phyloP scores from a whole-genome alignment of 2,888 invertebrate genomes.

The Drosophila diplacantha region DNA sequence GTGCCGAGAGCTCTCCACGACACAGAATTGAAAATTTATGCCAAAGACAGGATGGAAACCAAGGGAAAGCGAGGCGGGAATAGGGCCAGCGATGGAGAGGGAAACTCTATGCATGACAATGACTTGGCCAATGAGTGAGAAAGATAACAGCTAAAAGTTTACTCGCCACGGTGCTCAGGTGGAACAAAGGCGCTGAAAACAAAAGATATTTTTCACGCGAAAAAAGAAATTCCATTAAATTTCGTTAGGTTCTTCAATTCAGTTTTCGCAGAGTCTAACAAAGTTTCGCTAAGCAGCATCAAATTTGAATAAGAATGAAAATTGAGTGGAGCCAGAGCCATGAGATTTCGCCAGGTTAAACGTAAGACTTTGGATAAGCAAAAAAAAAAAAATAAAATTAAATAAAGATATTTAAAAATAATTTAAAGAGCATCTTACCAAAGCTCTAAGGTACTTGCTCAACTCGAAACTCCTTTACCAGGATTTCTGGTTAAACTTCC shows the following conservation, averaged over 20 bases:
- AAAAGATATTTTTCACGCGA: constrained; percentile 32
- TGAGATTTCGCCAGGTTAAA: background rate
- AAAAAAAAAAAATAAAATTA: no score
- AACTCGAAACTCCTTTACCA: background rate
- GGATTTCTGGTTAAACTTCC: background rate
- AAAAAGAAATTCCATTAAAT: constrained; percentile 28
- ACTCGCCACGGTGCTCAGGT: constrained; percentile 21
- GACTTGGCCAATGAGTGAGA: constrained; percentile 42
- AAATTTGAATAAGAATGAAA: constrained; percentile 27
- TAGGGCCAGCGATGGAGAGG: background rate
- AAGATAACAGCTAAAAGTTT: constrained; percentile 35
- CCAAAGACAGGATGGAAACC: constrained; percentile 14
- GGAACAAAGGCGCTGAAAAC: constrained; percentile 33
- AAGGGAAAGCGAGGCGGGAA: constrained; percentile 3
- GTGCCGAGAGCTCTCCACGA: constrained; percentile 10
- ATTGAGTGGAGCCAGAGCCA: background rate
- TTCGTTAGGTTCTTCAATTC: constrained; percentile 16
- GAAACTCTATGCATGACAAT: constrained; percentile 47
- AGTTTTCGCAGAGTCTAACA: constrained; percentile 20
- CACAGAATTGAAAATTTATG: constrained; percentile 37
- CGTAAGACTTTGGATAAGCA: background rate
- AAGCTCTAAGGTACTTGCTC: background rate
- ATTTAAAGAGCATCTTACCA: background rate
- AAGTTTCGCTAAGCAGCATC: constrained; percentile 19
- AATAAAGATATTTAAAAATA: background rate